Evolutionary conservation across 2,797 vertebrate species (phyloP).

Genomic region (Rhinophrynus dorsalis): DNA sequence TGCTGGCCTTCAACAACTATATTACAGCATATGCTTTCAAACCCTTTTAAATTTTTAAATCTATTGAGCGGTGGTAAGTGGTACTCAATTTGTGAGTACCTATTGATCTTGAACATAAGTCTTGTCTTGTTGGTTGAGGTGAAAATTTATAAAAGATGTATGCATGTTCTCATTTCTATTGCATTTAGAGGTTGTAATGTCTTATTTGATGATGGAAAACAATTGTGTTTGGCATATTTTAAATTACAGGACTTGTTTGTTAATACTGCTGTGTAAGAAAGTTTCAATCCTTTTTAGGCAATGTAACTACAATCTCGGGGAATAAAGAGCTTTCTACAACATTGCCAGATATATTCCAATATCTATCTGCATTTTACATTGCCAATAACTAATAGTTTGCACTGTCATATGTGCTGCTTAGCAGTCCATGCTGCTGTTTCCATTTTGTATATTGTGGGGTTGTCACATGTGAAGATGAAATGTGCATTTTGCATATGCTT

Average conservation of each 20-base stretch:
- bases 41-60: conserved; percentile 39
- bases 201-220: not conserved
- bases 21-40: conserved; percentile 21
- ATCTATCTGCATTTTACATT: no score
- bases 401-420: no score
- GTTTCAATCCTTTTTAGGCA: no score
- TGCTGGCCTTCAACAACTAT: conserved; percentile 13
- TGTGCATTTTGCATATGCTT: no score
- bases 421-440: no score
- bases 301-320: no score
- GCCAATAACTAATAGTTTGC: no score
- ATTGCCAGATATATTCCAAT: no score
- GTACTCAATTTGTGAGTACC: conserved; percentile 22
- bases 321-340: no score
- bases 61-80: conserved; percentile 26
- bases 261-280: no score
- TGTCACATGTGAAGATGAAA: no score
- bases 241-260: not conserved
- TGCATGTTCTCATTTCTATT: conserved; percentile 17
- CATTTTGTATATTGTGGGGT: no score
- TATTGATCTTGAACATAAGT: conserved; percentile 42
- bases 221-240: not conserved
- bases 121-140: conserved; percentile 29
- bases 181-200: not conserved
- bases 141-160: conserved; percentile 42